These are phyloP conservation scores for Hesperophylax magnus DNA, from an alignment of 1,140 invertebrate species.

Conservation along the genomic window DNA sequence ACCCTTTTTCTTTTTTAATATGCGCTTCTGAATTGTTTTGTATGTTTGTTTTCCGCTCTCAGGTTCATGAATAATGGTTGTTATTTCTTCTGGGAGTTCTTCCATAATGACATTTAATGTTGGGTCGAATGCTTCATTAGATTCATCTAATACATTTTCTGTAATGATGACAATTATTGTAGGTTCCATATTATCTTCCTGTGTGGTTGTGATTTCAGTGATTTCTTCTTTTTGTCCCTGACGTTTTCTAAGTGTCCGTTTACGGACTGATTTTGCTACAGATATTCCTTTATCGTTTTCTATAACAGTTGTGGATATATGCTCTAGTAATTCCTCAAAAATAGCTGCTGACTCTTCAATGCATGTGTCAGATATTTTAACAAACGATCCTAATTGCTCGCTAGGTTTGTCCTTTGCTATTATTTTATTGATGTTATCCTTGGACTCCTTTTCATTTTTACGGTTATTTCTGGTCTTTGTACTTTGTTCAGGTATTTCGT, in stretches of 20 bases:
- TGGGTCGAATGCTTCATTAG: too few relatives aligned
- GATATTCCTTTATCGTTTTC: background rate
- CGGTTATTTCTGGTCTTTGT: too few relatives aligned
- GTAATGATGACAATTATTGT: too few relatives aligned
- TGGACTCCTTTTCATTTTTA: too few relatives aligned
- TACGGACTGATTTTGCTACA: background rate
- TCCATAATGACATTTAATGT: background rate
- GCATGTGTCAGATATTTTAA: too few relatives aligned
- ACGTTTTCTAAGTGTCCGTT: background rate
- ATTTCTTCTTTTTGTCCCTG: background rate
- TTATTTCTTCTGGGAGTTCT: conserved; percentile 10
- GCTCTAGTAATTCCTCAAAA: background rate
- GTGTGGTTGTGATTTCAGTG: background rate
- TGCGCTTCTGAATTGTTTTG: background rate
- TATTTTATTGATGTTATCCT: too few relatives aligned
- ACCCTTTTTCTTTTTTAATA: conserved; percentile 6
- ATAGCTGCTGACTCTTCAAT: too few relatives aligned
- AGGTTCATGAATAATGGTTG: background rate
- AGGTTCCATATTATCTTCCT: conserved; percentile 9
- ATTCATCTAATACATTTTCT: background rate
- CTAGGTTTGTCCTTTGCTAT: too few relatives aligned
- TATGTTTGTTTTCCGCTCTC: too few relatives aligned
- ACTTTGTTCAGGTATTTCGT: too few relatives aligned
- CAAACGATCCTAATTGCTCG: too few relatives aligned
- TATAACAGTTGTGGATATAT: background rate